Evolutionary conservation across 2,888 invertebrate species (phyloP), one percentile per base, ranked within the genome.

Genomic region (Acleris cristana): DNA sequence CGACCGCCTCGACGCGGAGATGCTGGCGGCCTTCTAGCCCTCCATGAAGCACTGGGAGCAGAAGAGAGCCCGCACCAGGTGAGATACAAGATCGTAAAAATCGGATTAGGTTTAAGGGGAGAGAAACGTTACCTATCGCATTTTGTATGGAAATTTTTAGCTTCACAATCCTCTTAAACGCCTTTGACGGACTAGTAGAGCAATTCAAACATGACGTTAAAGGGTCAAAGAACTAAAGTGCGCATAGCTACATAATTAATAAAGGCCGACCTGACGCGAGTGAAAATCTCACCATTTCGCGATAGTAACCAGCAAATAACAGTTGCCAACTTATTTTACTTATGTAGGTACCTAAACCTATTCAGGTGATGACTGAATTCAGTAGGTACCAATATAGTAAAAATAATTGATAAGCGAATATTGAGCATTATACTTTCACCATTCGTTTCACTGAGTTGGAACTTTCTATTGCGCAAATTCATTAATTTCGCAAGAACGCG

Each of bases 11-110:
- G 96, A 96, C 82, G 94, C 94, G 2, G 95, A 96, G 83, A 94
- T 97, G 56, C 94, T 96, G 76, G 94, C 93, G 53, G 96, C 97
- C 14, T 96, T 97, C 52, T 93, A 95, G 64, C 90, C 94, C 55
- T 97, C 96, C 66, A 94, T 97, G 93, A 92, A 92, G 58, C 94
- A 95, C 79, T 97, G 96, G 96, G 93, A 95, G 76, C 84, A 88
- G 70, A 93, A 90, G 72, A 89, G 89, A 76, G 84, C 92, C 48
- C 87, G 94, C 64, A 94, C 94, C 65, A 94, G 93, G 92, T 94
- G 82, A 63, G 55, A 5, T n/a, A n/a, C n/a, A n/a, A n/a, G n/a
- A n/a, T n/a, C n/a, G n/a, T n/a, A n/a, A n/a, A n/a, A n/a, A n/a
- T n/a, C n/a, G n/a, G n/a, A n/a, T n/a, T n/a, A n/a, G n/a, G n/a